Evolutionary conservation across 2,888 invertebrate genomes (phyloP).

Genomic region (Hemaris fuciformis): DNA sequence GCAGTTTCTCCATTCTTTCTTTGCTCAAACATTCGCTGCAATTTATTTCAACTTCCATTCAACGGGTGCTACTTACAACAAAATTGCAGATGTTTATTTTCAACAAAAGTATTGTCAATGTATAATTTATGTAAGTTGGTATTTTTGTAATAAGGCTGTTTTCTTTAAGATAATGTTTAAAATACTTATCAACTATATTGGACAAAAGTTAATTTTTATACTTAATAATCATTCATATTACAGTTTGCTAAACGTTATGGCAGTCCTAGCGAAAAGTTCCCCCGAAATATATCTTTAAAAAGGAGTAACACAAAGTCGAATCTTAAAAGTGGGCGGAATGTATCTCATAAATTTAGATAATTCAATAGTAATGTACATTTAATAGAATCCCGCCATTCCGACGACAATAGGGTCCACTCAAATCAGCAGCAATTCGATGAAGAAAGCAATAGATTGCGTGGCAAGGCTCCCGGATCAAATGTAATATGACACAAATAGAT

Average conservation of each 20-base stretch:
- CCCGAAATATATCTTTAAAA: neutral
- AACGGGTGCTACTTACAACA: neutral
- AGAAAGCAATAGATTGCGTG: neutral
- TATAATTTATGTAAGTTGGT: too few species aligned
- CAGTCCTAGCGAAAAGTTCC: too few species aligned
- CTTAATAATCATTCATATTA: too few species aligned
- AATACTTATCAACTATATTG: too few species aligned
- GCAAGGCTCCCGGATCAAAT: slow-evolving; percentile 2
- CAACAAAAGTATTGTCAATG: neutral
- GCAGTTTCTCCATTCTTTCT: slow-evolving; percentile 22
- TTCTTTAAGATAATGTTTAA: too few species aligned
- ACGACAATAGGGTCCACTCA: neutral
- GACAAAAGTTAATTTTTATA: too few species aligned
- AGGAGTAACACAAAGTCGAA: neutral
- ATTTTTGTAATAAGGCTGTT: neutral
- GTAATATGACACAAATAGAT: slow-evolving; percentile 9
- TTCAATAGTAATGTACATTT: neutral
- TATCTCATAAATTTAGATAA: neutral
- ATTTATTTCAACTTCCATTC: neutral
- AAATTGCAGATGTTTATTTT: too few species aligned
- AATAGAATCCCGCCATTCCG: neutral
- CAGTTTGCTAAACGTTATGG: too few species aligned
- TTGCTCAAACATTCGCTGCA: slow-evolving; percentile 1
- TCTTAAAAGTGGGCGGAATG: neutral
- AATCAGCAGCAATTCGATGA: neutral